Percentiles rank a stretch among this genome's conserved stretches.
phyloP scores from a whole-genome alignment of 2,797 vertebrate genomes.

The Hippocampus kuda region DNA sequence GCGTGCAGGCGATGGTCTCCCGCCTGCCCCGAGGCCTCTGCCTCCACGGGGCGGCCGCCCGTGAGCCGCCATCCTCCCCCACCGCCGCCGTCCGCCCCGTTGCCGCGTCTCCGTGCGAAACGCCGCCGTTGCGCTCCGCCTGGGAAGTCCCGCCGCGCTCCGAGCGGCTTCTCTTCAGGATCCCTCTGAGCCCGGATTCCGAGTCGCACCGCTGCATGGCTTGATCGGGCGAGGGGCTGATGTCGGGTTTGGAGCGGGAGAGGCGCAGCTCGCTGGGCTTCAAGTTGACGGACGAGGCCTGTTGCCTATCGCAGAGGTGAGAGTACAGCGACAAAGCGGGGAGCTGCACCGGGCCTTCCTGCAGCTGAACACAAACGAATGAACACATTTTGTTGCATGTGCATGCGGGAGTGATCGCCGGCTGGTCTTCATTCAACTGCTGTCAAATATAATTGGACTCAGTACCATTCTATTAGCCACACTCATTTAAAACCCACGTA shows the following conservation, averaged over 20 bases:
- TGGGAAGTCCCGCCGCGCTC: constrained; percentile 27
- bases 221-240: constrained; percentile 15
- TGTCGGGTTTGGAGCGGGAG: constrained; percentile 31
- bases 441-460: not conserved
- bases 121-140: constrained; percentile 27
- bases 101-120: constrained; percentile 3
- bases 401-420: too few species aligned
- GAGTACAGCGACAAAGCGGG: constrained; percentile 56
- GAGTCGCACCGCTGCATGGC: constrained; percentile 30
- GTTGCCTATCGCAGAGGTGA: constrained; percentile 62
- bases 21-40: constrained; percentile 52
- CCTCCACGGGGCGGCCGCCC: constrained; percentile 50
- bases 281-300: constrained; percentile 62
- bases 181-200: constrained; percentile 56
- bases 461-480: not conserved
- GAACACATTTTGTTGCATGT: too few species aligned
- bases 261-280: constrained; percentile 64
- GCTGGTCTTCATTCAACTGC: too few species aligned
- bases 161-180: constrained; percentile 63
- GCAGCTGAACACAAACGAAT: constrained; percentile 46
- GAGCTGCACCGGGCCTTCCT: constrained; percentile 62
- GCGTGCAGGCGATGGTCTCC: constrained; percentile 44
- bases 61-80: constrained; percentile 19
- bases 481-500: constrained; percentile 30
- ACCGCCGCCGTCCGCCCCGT: constrained; percentile 16